Percentiles rank a stretch among this genome's conserved stretches.
Conservation (phyloP, 1,140 invertebrate genomes). For the Phortica variegata region DNA sequence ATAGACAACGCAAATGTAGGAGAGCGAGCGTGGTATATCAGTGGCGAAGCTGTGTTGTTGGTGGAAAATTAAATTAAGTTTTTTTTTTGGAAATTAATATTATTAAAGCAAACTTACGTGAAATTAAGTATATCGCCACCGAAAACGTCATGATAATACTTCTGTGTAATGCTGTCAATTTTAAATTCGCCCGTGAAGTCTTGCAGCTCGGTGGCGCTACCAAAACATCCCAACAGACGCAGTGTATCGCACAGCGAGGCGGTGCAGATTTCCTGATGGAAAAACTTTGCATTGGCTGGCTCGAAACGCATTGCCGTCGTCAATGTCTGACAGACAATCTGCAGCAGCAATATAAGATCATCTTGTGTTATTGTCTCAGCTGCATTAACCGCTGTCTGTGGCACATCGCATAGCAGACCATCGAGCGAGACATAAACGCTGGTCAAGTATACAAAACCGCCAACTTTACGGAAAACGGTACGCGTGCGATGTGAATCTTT, state of each 20-base stretch:
- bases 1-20: conserved; percentile 77
- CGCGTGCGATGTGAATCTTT: conserved; percentile 93
- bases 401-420: conserved; percentile 67
- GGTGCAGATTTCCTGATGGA: conserved; percentile 92
- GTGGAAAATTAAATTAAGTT: neutral
- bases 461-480: conserved; percentile 95
- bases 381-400: conserved; percentile 10
- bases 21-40: conserved; percentile 68
- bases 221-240: conserved; percentile 87
- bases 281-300: conserved; percentile 98
- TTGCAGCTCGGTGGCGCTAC: conserved; percentile 61
- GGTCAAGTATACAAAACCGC: conserved; percentile 97
- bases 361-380: conserved; percentile 56
- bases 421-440: conserved; percentile 93
- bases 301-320: conserved; percentile 98
- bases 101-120: conserved; percentile 32
- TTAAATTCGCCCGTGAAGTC: conserved; percentile 41
- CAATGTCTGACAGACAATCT: conserved; percentile 92
- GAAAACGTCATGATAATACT: conserved; percentile 70
- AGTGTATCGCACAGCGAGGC: conserved; percentile 91
- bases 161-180: conserved; percentile 24
- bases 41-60: conserved; percentile 55
- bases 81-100: neutral
- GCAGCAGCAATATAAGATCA: conserved; percentile 72
- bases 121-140: conserved; percentile 71